A percentile compares a stretch with the other conserved stretches of the same genome.
Conservation (phyloP, 2,113 vertebrate genomes). For the Rhinolophus ferrumequinum region DNA sequence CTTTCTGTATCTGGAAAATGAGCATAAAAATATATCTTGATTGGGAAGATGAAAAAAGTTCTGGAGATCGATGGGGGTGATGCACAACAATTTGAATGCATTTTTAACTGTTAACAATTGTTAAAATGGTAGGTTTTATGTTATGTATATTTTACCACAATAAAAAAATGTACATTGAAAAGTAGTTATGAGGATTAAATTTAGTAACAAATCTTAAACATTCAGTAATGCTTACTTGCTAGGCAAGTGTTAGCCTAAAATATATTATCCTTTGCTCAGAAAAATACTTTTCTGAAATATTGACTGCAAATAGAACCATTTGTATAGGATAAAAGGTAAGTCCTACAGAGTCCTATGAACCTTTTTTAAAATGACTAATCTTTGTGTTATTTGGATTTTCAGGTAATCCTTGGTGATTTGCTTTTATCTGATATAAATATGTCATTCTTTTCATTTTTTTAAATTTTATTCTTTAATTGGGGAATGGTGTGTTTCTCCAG, state of each 20-base stretch:
- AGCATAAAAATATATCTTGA: background rate
- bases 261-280: background rate
- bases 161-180: background rate
- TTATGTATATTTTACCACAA: background rate
- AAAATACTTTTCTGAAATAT: constrained; percentile 39
- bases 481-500: no score
- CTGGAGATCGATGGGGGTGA: background rate
- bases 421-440: background rate
- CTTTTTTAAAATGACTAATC: background rate
- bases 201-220: background rate
- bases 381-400: constrained; percentile 33
- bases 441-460: background rate
- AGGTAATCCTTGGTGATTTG: constrained; percentile 1
- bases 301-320: background rate
- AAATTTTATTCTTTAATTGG: no score
- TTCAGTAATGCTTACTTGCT: background rate
- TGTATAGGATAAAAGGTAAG: background rate
- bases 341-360: background rate
- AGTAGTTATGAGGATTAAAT: background rate
- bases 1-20: constrained; percentile 25
- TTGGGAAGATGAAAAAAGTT: constrained; percentile 8
- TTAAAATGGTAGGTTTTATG: background rate
- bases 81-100: background rate
- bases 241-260: constrained; percentile 4
- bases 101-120: background rate